These are phyloP conservation scores for Andrena bucephala DNA, from an alignment of 2,888 invertebrate genomes.

Conservation along the genomic window DNA sequence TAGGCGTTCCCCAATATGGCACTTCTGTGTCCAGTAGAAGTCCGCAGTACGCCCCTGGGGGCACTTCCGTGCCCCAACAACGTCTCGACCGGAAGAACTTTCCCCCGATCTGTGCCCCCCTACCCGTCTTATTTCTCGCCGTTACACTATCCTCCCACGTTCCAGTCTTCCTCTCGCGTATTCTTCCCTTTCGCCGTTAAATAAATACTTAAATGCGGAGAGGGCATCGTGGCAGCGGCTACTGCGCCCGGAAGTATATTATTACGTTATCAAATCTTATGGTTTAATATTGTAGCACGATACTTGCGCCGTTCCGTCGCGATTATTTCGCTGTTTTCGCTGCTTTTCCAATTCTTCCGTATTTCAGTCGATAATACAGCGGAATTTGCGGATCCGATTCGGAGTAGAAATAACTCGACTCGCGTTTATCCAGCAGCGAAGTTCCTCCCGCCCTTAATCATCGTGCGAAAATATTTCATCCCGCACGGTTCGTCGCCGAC, in stretches of 20 bases:
- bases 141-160: constrained; percentile 11
- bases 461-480: constrained; percentile 32
- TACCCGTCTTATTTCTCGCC: constrained; percentile 34
- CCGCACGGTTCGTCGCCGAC: background rate
- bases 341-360: background rate
- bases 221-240: constrained; percentile 36
- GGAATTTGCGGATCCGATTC: background rate
- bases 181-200: constrained; percentile 64
- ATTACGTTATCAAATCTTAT: background rate
- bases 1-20: constrained; percentile 74
- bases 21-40: constrained; percentile 78
- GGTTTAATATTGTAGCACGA: no score
- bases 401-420: constrained; percentile 6
- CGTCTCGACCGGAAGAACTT: constrained; percentile 69
- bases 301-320: no score
- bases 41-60: constrained; percentile 78
- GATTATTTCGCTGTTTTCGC: constrained; percentile 1
- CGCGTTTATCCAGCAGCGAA: background rate
- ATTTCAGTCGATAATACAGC: background rate
- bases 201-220: constrained; percentile 75
- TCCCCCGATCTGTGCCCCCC: constrained; percentile 35
- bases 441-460: constrained; percentile 5
- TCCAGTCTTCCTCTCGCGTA: background rate
- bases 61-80: constrained; percentile 69
- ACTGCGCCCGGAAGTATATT: constrained; percentile 41